Evolutionary conservation across 2,797 vertebrate genomes (phyloP), one percentile per base, ranked within the genome.

Genomic region (Parauchenoglanis punctatus): DNA sequence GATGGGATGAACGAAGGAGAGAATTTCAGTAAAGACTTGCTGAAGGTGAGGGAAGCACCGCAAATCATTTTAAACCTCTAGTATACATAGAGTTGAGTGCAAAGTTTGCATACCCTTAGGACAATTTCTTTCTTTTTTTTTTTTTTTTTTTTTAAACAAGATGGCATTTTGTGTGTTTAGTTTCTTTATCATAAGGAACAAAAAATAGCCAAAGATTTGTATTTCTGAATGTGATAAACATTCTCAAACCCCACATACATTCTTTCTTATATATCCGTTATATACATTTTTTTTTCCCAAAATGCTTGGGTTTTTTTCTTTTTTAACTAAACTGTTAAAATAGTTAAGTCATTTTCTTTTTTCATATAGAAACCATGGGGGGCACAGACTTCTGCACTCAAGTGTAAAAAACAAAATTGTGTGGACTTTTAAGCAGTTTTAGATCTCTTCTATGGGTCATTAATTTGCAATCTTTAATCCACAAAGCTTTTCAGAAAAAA

Each of bases 1-100:
- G 95, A 96, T 0, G 96, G 95, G 80, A 96, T 99, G 95, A 96
- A 94, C 8, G 96, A 98, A 0, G 97, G 94, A 0, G 87, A 89
- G 65, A 97, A 96, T 92, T 99, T 98, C 94, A 95, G 89, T 90
- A 97, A 96, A 89, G 97, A 97, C 20, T 92, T 96, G 86, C 91
- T 99, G 13, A 98, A 98, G 94, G 98, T 98, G 92, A 49, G 4
- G 3, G 6, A 1, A 25, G n/a, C 8, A 0, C 0, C 20, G 58
- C 28, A n/a, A 73, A 46, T 67, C 44, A n/a, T 68, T 73, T 35
- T 0, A 58, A 0, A 85, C 73, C 18, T 0, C 35, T 54, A 10
- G n/a, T n/a, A 2, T 68, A 68, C 4, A 35, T 54, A 18, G 59
- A 63, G 12, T 81, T 61, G 20, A n/a, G 46, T 28, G n/a, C 49